Base-by-base conservation (phyloP, 2,113 vertebrate species). In the Damaliscus lunatus region DNA sequence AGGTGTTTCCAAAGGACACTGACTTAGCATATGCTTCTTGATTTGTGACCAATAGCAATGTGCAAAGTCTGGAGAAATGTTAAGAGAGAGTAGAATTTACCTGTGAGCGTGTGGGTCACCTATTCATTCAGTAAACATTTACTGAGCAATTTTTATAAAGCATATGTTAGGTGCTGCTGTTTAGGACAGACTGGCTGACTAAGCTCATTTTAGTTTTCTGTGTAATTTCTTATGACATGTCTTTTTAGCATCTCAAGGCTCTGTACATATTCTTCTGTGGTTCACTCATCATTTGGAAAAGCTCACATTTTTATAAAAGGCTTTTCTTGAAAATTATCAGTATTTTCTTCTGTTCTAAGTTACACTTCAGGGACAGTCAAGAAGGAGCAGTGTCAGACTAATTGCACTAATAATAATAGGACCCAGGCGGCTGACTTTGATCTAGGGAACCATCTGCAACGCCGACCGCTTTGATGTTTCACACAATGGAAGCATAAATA, bases 401-500 rank as follows among this genome's bases (percentile, higher is more conserved):
- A 97, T 98, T 98, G 92, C 23, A 19, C 95, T 94, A 96, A 97
- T 97, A 98, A 98, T 98, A 98, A 98, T 93, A 95, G 95, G 81
- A 81, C 97, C 88, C 88, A 87, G 96, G 36, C n/a, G 1, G 77
- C 92, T 84, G 62, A 88, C 98, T 98, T 98, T 98, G 96, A 98
- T 98, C 96, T 98, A 83, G 87, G 96, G 96, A 97, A 97, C 95
- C 97, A 98, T 98, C 98, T 97, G 60, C 93, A 98, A 43, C 52
- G 57, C 94, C 90, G 96, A 96, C 90, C 88, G 90, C 98, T 98
- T 98, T 98, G 98, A 98, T 89, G 96, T 98, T 95, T 97, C 96
- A 94, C 93, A 98, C 98, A 98, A 97, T 96, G 93, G 96, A 98
- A 98, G 92, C 64, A 96, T 98, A 98, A 98, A 98, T 98, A 98